Base-by-base conservation (phyloP, 2,888 invertebrate species). In the Drosophila recens region DNA sequence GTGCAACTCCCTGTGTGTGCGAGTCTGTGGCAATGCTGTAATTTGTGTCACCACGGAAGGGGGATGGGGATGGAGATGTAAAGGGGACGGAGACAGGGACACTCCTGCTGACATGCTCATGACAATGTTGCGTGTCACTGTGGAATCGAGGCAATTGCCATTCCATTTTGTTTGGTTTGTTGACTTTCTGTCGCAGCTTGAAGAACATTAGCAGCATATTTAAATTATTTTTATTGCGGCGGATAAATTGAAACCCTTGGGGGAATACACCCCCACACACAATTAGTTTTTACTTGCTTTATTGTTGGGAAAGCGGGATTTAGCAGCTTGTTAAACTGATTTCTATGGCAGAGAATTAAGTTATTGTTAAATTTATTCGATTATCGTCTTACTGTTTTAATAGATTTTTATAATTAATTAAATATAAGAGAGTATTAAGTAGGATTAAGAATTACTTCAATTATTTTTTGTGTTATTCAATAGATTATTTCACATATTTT, bases 121-220 rank as follows among this genome's bases (percentile, higher is more conserved):
- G 67, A 71, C 75, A 76, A 69, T 56, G 77, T 86, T 80, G 86
- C 86, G 90, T 86, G 86, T 69, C 65, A 58, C 49, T 52, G 54
- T 51, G 59, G 53, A 15, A 65, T 64, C 56, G 15, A 45, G 49
- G 43, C 49, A 36, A 45, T 58, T 65, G 67, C 34, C 53, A 43
- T 30, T 46, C 36, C 20, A n/a, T 1, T 36, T 38, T 2, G 40
- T 20, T 53, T 48, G 48, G 9, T 52, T 46, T 71, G 64, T 76
- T 76, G 80, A 72, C 68, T 80, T 43, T 59, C 49, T 75, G 51
- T 43, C 15, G 52, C 46, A 46, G 43, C 71, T 73, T 67, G 42
- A 70, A 63, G 67, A 68, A 70, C 72, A 80, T 86, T 90, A 90
- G 87, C 90, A 68, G 74, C 75, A 68, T 57, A 73, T 76, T 88